Evolutionary conservation across 2,113 vertebrate genomes (phyloP).

Genomic region (Leptobrachium leishanense): DNA sequence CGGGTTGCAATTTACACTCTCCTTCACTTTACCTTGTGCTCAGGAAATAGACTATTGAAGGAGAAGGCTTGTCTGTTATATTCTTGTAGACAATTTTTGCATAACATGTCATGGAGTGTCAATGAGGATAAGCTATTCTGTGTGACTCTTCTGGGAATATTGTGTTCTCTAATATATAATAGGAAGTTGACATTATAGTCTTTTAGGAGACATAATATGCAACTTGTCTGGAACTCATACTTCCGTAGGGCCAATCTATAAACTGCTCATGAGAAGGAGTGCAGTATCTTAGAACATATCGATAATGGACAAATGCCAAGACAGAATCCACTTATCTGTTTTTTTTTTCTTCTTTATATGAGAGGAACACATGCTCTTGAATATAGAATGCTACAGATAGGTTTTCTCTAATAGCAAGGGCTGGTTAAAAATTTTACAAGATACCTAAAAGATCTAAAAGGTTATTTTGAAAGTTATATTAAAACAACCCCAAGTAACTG

Average conservation of each 20-base stretch:
- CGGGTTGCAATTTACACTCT: slow-evolving; percentile 55
- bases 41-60: slow-evolving; percentile 1
- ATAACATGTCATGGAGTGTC: neutral
- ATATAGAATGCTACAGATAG: too few relatives aligned
- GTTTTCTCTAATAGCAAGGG: too few relatives aligned
- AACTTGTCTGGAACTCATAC: neutral
- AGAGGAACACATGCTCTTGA: too few relatives aligned
- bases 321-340: neutral
- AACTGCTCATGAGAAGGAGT: slow-evolving; percentile 39
- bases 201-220: slow-evolving; percentile 1
- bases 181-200: slow-evolving; percentile 48
- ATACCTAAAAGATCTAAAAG: too few relatives aligned
- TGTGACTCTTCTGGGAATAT: slow-evolving; percentile 19
- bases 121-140: slow-evolving; percentile 6
- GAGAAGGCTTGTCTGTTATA: slow-evolving; percentile 42
- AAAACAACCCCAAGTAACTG: too few relatives aligned
- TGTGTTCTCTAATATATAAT: neutral
- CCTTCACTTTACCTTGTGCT: slow-evolving; percentile 32
- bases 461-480: too few relatives aligned
- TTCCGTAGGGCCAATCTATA: neutral
- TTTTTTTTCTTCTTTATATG: neutral
- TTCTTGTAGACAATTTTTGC: slow-evolving; percentile 37
- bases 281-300: slow-evolving; percentile 50
- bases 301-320: slow-evolving; percentile 53
- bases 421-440: too few relatives aligned